These are phyloP conservation scores for Tachina fera DNA, from an alignment of 2,888 invertebrate species.

Conservation along the genomic window DNA sequence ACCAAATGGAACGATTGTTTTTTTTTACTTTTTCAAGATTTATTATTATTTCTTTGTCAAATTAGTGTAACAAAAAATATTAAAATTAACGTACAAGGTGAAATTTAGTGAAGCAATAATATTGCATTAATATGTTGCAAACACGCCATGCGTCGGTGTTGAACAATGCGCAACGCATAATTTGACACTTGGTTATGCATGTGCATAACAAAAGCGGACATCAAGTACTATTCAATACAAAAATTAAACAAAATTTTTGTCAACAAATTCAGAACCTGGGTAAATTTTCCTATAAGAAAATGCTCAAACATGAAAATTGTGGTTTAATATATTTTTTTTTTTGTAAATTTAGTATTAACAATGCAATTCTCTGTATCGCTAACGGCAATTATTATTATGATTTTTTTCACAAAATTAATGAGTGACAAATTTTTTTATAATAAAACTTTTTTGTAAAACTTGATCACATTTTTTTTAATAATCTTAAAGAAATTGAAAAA, in stretches of 20 bases:
- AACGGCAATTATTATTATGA: no score
- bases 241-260: background rate
- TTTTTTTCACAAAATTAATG: no score
- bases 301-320: no score
- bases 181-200: constrained; percentile 55
- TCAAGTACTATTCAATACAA: background rate
- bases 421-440: no score
- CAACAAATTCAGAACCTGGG: no score
- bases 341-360: no score
- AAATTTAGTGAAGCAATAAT: constrained; percentile 56
- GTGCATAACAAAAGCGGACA: background rate
- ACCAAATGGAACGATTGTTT: constrained; percentile 56
- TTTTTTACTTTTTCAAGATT: constrained; percentile 12
- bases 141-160: constrained; percentile 58
- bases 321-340: no score
- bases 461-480: no score
- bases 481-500: no score
- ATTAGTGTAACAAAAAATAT: constrained; percentile 56
- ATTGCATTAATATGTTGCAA: constrained; percentile 31
- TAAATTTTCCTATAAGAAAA: no score
- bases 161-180: constrained; percentile 67
- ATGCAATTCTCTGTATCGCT: no score
- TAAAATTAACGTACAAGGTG: constrained; percentile 35
- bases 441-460: no score
- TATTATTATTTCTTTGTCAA: constrained; percentile 36